These are phyloP conservation scores for Metopia argyrocephala DNA, from an alignment of 2,888 invertebrate genomes.

Conservation along the genomic window DNA sequence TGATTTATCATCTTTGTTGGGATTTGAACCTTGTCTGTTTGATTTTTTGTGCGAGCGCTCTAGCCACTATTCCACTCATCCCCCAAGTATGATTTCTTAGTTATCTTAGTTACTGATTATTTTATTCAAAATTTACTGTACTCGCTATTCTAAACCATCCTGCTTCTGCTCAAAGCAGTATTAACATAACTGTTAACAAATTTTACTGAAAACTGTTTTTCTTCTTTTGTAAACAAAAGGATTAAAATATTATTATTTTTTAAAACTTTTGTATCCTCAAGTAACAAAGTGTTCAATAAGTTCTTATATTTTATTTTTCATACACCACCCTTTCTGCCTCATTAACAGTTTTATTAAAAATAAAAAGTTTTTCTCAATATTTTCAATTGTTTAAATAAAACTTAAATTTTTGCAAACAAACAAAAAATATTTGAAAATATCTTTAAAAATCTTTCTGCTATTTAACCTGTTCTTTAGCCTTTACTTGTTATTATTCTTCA, in stretches of 20 bases:
- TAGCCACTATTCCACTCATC: too few species aligned
- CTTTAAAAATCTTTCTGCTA: constrained; percentile 7
- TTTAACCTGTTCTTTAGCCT: constrained; percentile 12
- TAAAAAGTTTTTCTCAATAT: neutral
- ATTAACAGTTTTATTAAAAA: constrained; percentile 11
- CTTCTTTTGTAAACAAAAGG: neutral
- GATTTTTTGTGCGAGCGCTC: too few species aligned
- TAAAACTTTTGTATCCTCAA: constrained; percentile 5
- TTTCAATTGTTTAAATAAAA: neutral
- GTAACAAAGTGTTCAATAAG: constrained; percentile 11
- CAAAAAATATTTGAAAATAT: neutral
- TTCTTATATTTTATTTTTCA: neutral
- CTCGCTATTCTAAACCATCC: too few species aligned
- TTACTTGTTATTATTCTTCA: neutral
- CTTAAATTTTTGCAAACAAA: neutral
- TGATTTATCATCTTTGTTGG: too few species aligned
- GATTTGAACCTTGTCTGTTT: too few species aligned
- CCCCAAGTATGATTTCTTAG: too few species aligned
- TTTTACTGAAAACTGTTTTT: too few species aligned
- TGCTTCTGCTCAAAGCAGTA: too few species aligned
- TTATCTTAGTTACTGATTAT: too few species aligned
- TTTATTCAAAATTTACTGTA: too few species aligned
- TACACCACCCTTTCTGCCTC: neutral
- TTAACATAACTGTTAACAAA: too few species aligned
- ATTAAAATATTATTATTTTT: too few species aligned